Percentiles rank a stretch among this genome's conserved stretches.
Evolutionary conservation across 2,888 invertebrate species (phyloP).

Genomic region (Archaeoteleia sp.): DNA sequence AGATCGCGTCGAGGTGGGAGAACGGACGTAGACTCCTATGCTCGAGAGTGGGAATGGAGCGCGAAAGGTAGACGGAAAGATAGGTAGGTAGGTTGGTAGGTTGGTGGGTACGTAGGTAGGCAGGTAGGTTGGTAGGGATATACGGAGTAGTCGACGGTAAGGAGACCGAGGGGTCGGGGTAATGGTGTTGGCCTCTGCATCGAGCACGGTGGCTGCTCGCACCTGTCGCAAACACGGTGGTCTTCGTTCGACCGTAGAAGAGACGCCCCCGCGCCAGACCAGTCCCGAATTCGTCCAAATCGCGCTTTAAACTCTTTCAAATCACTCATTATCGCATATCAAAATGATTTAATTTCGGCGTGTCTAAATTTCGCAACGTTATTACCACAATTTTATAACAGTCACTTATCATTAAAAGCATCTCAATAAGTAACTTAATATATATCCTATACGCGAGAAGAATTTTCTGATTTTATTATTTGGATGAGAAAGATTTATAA

Average conservation of each 20-base stretch:
- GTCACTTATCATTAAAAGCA: no score
- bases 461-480: no score
- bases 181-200: slow-evolving; percentile 68
- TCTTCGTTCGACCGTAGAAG: slow-evolving; percentile 63
- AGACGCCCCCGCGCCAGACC: slow-evolving; percentile 64
- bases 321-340: slow-evolving; percentile 43
- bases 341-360: slow-evolving; percentile 2
- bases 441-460: no score
- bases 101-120: slow-evolving; percentile 42
- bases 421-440: no score
- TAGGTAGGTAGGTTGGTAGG: slow-evolving; percentile 17
- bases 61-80: slow-evolving; percentile 37
- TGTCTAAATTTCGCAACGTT: no score
- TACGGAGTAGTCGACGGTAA: slow-evolving; percentile 41
- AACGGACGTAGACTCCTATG: slow-evolving; percentile 42
- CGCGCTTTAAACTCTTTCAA: slow-evolving; percentile 57
- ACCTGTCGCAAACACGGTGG: slow-evolving; percentile 72
- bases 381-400: no score
- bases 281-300: slow-evolving; percentile 59
- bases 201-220: slow-evolving; percentile 70
- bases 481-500: no score
- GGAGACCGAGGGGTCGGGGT: slow-evolving; percentile 53
- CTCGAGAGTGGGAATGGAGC: slow-evolving; percentile 39
- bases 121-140: slow-evolving; percentile 36
- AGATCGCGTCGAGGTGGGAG: slow-evolving; percentile 32